phyloP scores from a whole-genome alignment of 2,888 invertebrate genomes.

The Cantharis nigra region DNA sequence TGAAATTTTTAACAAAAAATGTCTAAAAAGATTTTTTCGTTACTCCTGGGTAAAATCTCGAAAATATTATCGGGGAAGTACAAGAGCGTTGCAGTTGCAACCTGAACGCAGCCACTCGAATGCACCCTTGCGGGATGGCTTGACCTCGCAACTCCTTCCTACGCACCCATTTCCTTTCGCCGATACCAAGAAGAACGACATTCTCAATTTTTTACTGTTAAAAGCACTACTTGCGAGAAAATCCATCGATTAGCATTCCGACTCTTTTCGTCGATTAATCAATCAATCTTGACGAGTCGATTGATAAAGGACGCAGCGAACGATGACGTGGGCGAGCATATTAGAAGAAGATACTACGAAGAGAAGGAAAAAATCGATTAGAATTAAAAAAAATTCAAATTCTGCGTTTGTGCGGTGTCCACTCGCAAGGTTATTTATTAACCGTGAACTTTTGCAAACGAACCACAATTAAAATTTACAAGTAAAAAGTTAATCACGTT shows the following conservation, averaged over 20 bases:
- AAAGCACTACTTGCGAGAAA: not conserved
- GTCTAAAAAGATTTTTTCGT: too few relatives aligned
- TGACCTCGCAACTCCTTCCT: not conserved
- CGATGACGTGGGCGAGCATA: not conserved
- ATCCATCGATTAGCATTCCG: not conserved
- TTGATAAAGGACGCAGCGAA: not conserved
- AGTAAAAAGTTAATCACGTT: constrained; percentile 15
- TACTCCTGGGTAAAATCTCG: too few relatives aligned
- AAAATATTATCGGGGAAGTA: too few relatives aligned
- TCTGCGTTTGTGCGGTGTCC: not conserved
- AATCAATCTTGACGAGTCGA: not conserved
- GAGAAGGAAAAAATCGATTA: not conserved
- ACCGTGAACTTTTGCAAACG: constrained; percentile 16
- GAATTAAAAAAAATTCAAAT: not conserved
- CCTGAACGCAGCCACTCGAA: not conserved
- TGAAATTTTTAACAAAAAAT: too few relatives aligned
- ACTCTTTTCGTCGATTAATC: not conserved
- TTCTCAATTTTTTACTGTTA: not conserved
- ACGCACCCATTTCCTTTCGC: not conserved
- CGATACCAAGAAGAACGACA: not conserved
- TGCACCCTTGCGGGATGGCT: not conserved
- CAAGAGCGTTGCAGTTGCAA: too few relatives aligned
- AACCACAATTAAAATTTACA: constrained; percentile 20
- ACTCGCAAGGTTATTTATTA: not conserved
- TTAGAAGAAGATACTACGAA: too few relatives aligned